phyloP scores from a whole-genome alignment of 2,888 invertebrate species.

The Tipula confusa region DNA sequence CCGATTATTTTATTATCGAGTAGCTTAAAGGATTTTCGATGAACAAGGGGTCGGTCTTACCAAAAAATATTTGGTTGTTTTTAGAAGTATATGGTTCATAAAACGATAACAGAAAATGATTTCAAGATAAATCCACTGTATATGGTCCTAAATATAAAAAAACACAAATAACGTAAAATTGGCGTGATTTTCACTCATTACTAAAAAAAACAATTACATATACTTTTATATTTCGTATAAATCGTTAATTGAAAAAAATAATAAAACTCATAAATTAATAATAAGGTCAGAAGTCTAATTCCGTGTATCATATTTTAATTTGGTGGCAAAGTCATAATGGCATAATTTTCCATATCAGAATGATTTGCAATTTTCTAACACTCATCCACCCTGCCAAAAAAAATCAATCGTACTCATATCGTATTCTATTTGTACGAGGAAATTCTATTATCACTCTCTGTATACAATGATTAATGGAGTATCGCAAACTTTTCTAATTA shows the following conservation, averaged over 20 bases:
- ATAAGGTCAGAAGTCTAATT: neutral
- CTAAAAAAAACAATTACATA: neutral
- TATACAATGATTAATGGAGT: neutral
- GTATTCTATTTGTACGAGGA: neutral
- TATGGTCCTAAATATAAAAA: neutral
- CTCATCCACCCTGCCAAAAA: neutral
- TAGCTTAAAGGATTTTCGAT: too few species aligned
- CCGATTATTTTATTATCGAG: too few species aligned
- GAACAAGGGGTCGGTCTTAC: too few species aligned
- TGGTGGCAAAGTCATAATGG: neutral
- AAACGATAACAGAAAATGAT: neutral
- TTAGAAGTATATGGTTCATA: too few species aligned
- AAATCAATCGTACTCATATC: neutral
- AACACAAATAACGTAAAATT: neutral
- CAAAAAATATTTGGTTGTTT: too few species aligned
- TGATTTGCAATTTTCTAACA: neutral
- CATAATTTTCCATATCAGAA: neutral
- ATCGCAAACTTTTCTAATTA: neutral
- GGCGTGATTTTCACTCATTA: neutral
- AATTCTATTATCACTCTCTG: neutral
- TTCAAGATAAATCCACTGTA: neutral
- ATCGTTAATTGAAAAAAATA: neutral
- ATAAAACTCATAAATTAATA: neutral
- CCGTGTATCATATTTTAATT: neutral
- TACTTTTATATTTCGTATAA: neutral